Evolutionary conservation across 2,113 vertebrate genomes (phyloP).

Genomic region (Carassius gibelio): DNA sequence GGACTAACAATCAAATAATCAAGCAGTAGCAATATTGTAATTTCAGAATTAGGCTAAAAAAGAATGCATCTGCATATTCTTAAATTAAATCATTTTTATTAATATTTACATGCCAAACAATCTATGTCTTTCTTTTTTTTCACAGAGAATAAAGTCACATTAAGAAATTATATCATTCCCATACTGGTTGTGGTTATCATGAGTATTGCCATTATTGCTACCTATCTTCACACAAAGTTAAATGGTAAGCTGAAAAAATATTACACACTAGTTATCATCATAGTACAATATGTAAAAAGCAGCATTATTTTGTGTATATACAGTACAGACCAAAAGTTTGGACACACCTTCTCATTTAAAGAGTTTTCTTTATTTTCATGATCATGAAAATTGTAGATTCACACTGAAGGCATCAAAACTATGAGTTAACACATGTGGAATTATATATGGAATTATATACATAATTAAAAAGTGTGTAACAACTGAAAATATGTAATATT

Average conservation of each 20-base stretch:
- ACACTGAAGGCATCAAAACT: too few relatives aligned
- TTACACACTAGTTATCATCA: neutral
- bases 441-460: too few relatives aligned
- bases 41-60: neutral
- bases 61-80: neutral
- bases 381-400: too few relatives aligned
- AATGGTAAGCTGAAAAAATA: neutral
- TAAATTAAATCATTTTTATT: neutral
- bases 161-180: conserved; percentile 12
- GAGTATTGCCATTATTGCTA: neutral
- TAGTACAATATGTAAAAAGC: neutral
- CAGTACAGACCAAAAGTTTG: too few relatives aligned
- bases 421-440: too few relatives aligned
- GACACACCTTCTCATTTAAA: too few relatives aligned
- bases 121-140: neutral
- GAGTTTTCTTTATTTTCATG: too few relatives aligned
- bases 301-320: neutral
- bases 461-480: too few relatives aligned
- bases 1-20: neutral
- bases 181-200: neutral
- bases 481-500: too few relatives aligned
- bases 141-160: neutral
- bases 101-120: neutral
- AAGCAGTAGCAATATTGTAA: neutral
- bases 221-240: neutral